phyloP scores from a whole-genome alignment of 2,113 vertebrate species.

The Aptenodytes patagonicus region DNA sequence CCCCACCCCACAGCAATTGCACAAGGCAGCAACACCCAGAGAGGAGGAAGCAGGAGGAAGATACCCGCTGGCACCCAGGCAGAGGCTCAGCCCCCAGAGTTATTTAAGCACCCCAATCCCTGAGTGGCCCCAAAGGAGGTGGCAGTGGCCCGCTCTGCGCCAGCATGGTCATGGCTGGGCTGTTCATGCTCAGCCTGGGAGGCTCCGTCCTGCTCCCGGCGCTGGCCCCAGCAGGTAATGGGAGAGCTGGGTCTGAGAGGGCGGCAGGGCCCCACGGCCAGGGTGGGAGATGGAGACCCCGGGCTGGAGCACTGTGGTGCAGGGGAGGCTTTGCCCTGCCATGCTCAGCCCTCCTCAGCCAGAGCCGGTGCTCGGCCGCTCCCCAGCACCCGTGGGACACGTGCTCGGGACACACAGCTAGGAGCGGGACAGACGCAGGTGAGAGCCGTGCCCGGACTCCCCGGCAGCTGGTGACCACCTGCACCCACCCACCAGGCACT shows the following conservation, averaged over 20 bases:
- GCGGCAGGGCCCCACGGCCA: neutral
- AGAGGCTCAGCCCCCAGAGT: neutral
- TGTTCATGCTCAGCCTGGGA: neutral
- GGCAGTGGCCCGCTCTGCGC: neutral
- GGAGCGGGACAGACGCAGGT: neutral
- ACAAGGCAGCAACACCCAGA: neutral
- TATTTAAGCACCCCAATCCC: neutral
- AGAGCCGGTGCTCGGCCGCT: accelerated
- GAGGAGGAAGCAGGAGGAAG: neutral
- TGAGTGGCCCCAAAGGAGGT: neutral
- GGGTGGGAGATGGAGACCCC: neutral
- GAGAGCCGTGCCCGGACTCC: accelerated
- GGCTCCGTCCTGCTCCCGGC: neutral
- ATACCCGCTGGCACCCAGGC: accelerated
- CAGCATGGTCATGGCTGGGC: neutral
- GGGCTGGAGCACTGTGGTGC: accelerated
- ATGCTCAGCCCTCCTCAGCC: neutral
- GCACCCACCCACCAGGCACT: slow-evolving; percentile 43
- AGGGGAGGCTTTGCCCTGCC: neutral
- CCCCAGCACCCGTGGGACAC: accelerated
- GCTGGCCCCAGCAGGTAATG: neutral
- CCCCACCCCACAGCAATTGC: neutral
- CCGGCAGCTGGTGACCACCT: accelerated
- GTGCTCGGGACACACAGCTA: neutral
- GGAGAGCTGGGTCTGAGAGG: neutral